Percentiles rank a stretch among this genome's conserved stretches.
phyloP scores from a whole-genome alignment of 1,140 invertebrate genomes.

The Mycetomoellerius zeteki region DNA sequence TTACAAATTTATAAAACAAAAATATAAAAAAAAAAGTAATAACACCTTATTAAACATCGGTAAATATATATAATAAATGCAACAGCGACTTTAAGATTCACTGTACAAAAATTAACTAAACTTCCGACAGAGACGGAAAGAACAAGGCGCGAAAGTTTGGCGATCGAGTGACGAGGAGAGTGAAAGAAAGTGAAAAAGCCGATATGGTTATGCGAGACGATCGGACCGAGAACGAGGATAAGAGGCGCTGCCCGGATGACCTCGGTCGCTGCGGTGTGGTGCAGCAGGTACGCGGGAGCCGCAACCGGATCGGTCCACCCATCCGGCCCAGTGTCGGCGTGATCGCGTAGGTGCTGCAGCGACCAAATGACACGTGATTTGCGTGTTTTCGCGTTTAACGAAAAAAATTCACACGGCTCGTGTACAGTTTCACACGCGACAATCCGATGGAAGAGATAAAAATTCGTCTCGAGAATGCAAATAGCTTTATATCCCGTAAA shows the following conservation, averaged over 20 bases:
- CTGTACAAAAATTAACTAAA: not conserved
- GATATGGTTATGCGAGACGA: slow-evolving; percentile 20
- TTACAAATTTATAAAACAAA: not conserved
- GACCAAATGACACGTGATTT: slow-evolving; percentile 20
- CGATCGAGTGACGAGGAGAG: slow-evolving; percentile 45
- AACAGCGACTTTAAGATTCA: not conserved
- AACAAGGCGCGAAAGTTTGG: not conserved
- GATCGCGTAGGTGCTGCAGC: slow-evolving; percentile 55
- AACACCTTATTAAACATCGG: not conserved
- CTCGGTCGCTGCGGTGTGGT: slow-evolving; percentile 64
- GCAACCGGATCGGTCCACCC: slow-evolving; percentile 67
- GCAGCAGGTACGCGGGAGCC: slow-evolving; percentile 57
- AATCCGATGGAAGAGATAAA: not conserved
- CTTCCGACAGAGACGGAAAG: not conserved
- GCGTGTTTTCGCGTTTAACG: slow-evolving; percentile 23
- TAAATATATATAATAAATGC: not conserved
- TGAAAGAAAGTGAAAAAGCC: slow-evolving; percentile 75
- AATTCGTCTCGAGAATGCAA: not conserved
- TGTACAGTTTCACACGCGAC: not conserved
- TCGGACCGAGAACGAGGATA: slow-evolving; percentile 35
- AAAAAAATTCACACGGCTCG: slow-evolving; percentile 15
- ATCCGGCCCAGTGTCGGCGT: slow-evolving; percentile 57
- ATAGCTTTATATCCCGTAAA: not conserved
- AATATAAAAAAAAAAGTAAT: not conserved
- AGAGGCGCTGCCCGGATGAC: slow-evolving; percentile 69